Evolutionary conservation across 2,113 vertebrate genomes (phyloP), one percentile per base, ranked within the genome.

Genomic region (Muscicapa adusta): DNA sequence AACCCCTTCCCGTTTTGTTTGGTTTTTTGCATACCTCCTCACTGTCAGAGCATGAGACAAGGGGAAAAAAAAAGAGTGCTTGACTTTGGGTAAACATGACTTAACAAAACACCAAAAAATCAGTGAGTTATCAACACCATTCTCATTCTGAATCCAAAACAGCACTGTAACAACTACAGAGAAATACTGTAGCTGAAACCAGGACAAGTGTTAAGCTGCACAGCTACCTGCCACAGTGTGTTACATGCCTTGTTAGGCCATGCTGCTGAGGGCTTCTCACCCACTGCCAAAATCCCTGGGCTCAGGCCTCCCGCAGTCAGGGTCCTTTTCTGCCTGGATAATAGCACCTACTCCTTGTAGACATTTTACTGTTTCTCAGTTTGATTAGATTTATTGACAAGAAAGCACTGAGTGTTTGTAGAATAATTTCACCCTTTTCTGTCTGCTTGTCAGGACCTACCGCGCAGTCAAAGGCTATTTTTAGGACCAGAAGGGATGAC

Each of bases 251-350:
- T 58, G 8, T 60, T 34, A 63, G 34, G 14, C 20, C 5, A 8
- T 38, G 26, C 18, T 86, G 57, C 45, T 57, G 23, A 58, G 42
- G 16, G 6, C 23, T 88, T 63, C 66, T 47, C 36, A 43, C 29
- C 18, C 18, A 1, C 24, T 0, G 4, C 12, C 47, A n/a, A 18
- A 24, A 71, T 4, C 8, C 7, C 26, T 5, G 13, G 45, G 13
- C 15, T 47, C 11, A 20, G 13, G 6, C 26, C 14, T 79, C 23
- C 4, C 16, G 13, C 7, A 10, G 2, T 65, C 50, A 54, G 17
- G 12, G 18, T 61, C 10, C 8, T 14, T 47, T 89, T 78, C n/a
- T 77, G 2, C 28, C 31, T 58, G 28, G 18, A 23, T 42, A 57
- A 34, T 8, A 56, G 36, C 56, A 38, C 15, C 56, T 12, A 8